phyloP scores from a whole-genome alignment of 2,797 vertebrate genomes.

The Amblyopsis hoosieri region DNA sequence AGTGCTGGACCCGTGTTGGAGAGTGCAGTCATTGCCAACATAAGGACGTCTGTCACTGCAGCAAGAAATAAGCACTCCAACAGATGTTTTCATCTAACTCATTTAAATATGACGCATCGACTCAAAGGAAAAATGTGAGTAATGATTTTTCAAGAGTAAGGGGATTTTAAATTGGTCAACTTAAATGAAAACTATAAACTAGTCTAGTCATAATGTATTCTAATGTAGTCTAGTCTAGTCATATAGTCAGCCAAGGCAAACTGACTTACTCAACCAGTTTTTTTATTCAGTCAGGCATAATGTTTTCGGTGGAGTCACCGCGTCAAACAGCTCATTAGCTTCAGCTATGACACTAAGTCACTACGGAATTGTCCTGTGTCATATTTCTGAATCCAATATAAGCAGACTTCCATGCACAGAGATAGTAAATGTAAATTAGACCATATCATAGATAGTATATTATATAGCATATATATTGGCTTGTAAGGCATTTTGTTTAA shows the following conservation, averaged over 20 bases:
- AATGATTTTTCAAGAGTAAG: conserved; percentile 40
- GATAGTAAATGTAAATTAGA: no score
- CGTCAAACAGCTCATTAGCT: conserved; percentile 74
- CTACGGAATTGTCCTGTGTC: conserved; percentile 54
- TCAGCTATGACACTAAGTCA: conserved; percentile 59
- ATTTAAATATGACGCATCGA: conserved; percentile 66
- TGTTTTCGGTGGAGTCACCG: conserved; percentile 18
- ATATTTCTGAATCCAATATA: conserved; percentile 39
- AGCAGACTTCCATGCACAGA: conserved; percentile 8
- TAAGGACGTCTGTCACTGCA: conserved; percentile 60
- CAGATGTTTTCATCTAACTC: conserved; percentile 72
- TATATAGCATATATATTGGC: background rate
- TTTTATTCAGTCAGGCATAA: background rate
- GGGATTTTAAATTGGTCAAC: conserved; percentile 32
- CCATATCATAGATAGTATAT: conserved; percentile 24
- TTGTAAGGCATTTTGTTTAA: background rate
- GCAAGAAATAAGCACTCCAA: conserved; percentile 70
- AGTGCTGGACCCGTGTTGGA: conserved; percentile 53
- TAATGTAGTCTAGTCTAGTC: background rate
- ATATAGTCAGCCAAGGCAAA: no score
- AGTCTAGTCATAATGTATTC: no score
- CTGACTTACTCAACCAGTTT: background rate
- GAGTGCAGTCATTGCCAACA: conserved; percentile 66
- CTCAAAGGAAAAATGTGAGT: conserved; percentile 58
- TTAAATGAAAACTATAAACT: conserved; percentile 8